These are phyloP conservation scores for Saccopteryx bilineata DNA, from an alignment of 2,113 vertebrate genomes.

Conservation along the genomic window DNA sequence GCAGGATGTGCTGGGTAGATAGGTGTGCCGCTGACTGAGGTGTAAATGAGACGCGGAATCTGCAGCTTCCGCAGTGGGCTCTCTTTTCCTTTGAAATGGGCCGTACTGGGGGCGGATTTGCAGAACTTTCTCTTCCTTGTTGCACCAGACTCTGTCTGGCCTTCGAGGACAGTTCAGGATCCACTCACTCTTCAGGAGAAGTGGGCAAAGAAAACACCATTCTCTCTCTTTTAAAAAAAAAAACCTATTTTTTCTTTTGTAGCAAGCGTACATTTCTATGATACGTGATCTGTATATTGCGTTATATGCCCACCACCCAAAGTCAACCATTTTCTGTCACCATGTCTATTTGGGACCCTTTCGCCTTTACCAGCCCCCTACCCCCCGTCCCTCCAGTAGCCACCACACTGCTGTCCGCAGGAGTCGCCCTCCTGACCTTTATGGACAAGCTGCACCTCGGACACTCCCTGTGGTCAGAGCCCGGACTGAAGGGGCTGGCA, in stretches of 20 bases:
- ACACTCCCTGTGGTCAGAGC: rapidly evolving
- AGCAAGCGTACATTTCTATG: too few species aligned
- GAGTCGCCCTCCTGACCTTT: neutral
- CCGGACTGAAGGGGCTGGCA: neutral
- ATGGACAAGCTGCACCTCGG: rapidly evolving
- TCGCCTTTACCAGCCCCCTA: too few species aligned
- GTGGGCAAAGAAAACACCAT: rapidly evolving
- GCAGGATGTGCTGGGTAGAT: too few species aligned
- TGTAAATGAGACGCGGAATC: rapidly evolving
- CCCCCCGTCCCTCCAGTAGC: too few species aligned
- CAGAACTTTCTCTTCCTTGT: too few species aligned
- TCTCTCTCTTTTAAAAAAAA: too few species aligned
- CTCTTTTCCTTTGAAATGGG: neutral
- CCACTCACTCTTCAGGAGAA: neutral
- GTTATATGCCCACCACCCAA: too few species aligned
- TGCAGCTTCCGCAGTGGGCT: rapidly evolving
- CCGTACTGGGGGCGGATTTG: rapidly evolving
- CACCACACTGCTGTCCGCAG: too few species aligned
- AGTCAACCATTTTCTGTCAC: too few species aligned
- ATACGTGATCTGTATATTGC: too few species aligned
- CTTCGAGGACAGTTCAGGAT: neutral
- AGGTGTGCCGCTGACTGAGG: rapidly evolving
- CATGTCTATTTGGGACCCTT: too few species aligned
- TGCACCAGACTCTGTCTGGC: neutral
- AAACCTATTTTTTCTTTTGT: too few species aligned